Evolutionary conservation across 2,113 vertebrate genomes (phyloP).

Genomic region (Oostethus manadensis): DNA sequence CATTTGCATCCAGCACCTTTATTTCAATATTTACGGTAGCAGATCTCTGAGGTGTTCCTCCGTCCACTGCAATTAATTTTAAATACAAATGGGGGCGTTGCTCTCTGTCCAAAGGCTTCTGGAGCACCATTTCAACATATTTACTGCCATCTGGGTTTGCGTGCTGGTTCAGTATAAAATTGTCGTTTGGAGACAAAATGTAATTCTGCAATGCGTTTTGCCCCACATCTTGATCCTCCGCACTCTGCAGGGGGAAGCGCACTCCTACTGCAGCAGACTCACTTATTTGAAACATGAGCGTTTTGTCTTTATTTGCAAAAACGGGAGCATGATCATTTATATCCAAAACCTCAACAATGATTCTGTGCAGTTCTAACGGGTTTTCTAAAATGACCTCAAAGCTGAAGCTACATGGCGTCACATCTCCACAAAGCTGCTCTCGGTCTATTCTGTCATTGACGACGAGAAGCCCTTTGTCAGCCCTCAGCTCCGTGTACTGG

Average conservation of each 20-base stretch:
- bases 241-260: conserved; percentile 34
- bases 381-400: conserved; percentile 66
- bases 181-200: conserved; percentile 28
- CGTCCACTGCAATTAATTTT: conserved; percentile 52
- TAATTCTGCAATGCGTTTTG: conserved; percentile 30
- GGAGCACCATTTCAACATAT: conserved; percentile 56
- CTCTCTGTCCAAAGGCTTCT: conserved; percentile 63
- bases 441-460: conserved; percentile 62
- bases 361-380: conserved; percentile 50
- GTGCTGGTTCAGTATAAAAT: conserved; percentile 49
- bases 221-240: conserved; percentile 42
- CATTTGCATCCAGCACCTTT: conserved; percentile 42
- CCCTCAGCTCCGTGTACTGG: conserved; percentile 61
- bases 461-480: conserved; percentile 58
- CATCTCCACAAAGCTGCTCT: conserved; percentile 58
- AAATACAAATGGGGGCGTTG: conserved; percentile 26
- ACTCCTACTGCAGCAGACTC: conserved; percentile 30
- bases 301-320: conserved; percentile 26
- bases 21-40: conserved; percentile 53
- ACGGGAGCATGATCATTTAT: conserved; percentile 55
- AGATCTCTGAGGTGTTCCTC: conserved; percentile 50
- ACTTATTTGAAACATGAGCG: conserved; percentile 44
- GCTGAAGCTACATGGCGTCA: conserved; percentile 53
- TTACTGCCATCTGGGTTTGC: conserved; percentile 15
- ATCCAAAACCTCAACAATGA: conserved; percentile 53